These are phyloP conservation scores for Phocides pigmalion DNA, from an alignment of 1,140 invertebrate genomes.

Conservation along the genomic window DNA sequence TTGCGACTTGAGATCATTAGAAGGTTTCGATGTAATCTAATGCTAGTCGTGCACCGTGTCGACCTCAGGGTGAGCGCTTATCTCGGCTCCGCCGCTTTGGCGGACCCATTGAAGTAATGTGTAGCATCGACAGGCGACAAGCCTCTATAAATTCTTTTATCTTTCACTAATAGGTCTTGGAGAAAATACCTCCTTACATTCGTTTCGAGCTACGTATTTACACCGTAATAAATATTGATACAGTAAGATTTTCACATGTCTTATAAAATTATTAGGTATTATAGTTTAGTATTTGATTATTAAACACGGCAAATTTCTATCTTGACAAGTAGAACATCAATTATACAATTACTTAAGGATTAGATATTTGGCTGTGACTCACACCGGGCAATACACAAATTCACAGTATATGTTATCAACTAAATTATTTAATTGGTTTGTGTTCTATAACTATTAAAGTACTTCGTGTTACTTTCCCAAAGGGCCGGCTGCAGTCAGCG, in stretches of 20 bases:
- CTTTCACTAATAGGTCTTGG: conserved; percentile 3
- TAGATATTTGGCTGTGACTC: no score
- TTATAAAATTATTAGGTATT: no score
- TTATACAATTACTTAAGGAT: no score
- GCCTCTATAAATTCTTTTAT: conserved; percentile 31
- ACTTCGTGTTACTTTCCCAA: conserved; percentile 43
- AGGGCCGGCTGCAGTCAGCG: conserved; percentile 40
- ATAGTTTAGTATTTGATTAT: neutral
- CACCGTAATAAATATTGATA: conserved; percentile 4
- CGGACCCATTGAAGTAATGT: conserved; percentile 27
- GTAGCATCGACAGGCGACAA: conserved; percentile 20
- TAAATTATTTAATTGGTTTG: neutral
- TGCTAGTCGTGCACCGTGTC: conserved; percentile 18
- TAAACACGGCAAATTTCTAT: no score
- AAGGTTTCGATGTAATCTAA: conserved; percentile 25
- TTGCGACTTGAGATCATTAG: conserved; percentile 28
- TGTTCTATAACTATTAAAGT: neutral
- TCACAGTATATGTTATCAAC: neutral
- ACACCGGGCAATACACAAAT: no score
- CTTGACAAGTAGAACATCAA: no score
- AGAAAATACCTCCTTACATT: conserved; percentile 11
- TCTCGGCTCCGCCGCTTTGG: conserved; percentile 28
- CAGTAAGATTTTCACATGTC: neutral
- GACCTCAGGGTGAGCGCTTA: conserved; percentile 31
- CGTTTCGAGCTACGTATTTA: neutral